phyloP scores from a whole-genome alignment of 2,797 vertebrate genomes.

The Crocodylus rhombifer region DNA sequence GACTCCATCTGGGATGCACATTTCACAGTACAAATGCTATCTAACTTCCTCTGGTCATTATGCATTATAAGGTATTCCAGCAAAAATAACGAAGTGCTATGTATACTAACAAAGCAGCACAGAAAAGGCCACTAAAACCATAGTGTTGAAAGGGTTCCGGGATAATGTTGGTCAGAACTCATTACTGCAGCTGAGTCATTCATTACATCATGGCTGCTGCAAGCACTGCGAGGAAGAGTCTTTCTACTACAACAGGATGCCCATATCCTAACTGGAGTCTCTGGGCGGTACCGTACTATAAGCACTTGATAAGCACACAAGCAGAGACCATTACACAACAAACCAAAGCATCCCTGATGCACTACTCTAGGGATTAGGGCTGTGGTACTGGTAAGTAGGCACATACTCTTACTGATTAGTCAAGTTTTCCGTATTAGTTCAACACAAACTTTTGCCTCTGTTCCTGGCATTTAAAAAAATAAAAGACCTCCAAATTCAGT shows the following conservation, averaged over 20 bases:
- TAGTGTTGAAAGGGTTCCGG: neutral
- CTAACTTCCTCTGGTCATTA: conserved; percentile 7
- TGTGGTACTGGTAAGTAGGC: neutral
- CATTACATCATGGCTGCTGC: neutral
- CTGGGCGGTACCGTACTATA: neutral
- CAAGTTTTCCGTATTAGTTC: neutral
- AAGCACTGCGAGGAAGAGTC: accelerated
- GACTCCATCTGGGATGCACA: neutral
- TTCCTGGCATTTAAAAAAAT: neutral
- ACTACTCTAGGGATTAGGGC: neutral
- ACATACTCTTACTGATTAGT: neutral
- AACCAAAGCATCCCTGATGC: neutral
- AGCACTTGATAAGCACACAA: neutral
- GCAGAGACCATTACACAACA: neutral
- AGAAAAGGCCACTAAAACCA: conserved; percentile 25
- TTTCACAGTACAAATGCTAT: neutral
- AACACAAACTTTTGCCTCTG: neutral
- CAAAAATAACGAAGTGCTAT: neutral
- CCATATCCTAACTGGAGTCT: neutral
- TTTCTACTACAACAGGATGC: neutral
- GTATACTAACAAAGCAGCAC: neutral
- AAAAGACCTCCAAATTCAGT: neutral
- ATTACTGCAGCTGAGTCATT: neutral
- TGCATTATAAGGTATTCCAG: conserved; percentile 19
- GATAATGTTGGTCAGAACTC: neutral